Evolutionary conservation across 2,797 vertebrate species (phyloP).

Genomic region (Thalassophryne amazonica): DNA sequence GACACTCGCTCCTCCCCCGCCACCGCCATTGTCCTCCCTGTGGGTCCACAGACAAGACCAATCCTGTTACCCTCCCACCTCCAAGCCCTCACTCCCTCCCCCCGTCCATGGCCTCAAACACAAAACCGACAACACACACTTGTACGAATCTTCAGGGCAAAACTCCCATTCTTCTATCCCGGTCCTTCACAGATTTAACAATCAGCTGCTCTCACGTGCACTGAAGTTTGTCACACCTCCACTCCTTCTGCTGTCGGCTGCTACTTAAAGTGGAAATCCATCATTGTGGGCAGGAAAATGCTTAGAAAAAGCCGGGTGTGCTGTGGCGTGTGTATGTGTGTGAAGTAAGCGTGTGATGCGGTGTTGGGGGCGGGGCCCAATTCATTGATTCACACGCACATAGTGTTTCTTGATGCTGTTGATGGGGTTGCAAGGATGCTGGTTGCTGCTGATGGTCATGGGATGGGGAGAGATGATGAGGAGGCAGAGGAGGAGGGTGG

Average conservation of each 20-base stretch:
- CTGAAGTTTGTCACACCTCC: conserved; percentile 60
- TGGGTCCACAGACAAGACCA: conserved; percentile 67
- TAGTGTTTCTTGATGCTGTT: conserved; percentile 52
- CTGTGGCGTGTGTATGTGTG: neutral
- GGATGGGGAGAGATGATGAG: conserved; percentile 17
- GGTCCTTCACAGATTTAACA: conserved; percentile 65
- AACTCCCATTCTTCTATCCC: conserved; percentile 25
- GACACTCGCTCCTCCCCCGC: conserved; percentile 66
- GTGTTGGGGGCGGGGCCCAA: conserved; percentile 26
- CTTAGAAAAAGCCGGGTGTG: no score
- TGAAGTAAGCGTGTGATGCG: neutral
- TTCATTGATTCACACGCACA: conserved; percentile 65
- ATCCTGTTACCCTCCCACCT: conserved; percentile 48
- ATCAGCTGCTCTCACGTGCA: conserved; percentile 72
- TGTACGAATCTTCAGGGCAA: conserved; percentile 13
- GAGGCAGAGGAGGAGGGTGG: neutral
- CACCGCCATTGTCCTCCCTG: conserved; percentile 56
- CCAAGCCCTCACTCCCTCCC: neutral
- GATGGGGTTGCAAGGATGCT: conserved; percentile 45
- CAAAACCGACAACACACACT: conserved; percentile 39
- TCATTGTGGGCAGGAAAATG: conserved; percentile 55
- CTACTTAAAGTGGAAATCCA: conserved; percentile 62
- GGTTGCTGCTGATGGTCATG: conserved; percentile 33
- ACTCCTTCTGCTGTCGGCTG: conserved; percentile 53
- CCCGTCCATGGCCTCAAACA: conserved; percentile 3